phyloP scores from a whole-genome alignment of 2,113 vertebrate genomes.

The Pangasianodon gigas region DNA sequence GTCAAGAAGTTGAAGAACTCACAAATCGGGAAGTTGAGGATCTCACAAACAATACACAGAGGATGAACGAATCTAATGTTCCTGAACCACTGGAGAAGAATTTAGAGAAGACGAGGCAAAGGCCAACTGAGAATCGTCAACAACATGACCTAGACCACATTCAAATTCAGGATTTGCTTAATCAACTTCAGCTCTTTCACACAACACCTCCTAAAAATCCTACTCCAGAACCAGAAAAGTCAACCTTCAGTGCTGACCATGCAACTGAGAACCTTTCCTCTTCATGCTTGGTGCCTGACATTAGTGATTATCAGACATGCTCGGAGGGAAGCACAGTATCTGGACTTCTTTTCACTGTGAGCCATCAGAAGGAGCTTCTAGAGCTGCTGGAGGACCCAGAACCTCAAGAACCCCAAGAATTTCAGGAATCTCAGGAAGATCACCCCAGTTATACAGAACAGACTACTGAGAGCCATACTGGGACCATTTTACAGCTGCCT shows the following conservation, averaged over 20 bases:
- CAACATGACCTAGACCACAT: constrained; percentile 69
- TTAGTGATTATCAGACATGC: constrained; percentile 4
- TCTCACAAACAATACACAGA: neutral
- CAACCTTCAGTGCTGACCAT: no score
- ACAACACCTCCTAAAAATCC: constrained; percentile 16
- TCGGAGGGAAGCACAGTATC: constrained; percentile 57
- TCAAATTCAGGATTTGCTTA: constrained; percentile 75
- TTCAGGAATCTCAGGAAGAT: neutral
- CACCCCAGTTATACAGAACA: neutral
- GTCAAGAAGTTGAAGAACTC: neutral
- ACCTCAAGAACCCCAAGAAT: constrained; percentile 21
- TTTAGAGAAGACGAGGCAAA: constrained; percentile 12
- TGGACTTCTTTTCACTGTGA: constrained; percentile 81
- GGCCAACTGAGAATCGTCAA: neutral
- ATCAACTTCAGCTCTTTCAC: constrained; percentile 73
- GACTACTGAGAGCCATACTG: constrained; percentile 15
- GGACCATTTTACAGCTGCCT: neutral
- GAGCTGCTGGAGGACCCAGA: constrained; percentile 77
- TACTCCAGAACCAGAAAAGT: neutral
- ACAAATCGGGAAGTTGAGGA: neutral
- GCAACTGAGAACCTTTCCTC: rapidly evolving
- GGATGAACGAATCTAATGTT: neutral
- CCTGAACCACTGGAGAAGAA: constrained; percentile 11
- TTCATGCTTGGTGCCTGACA: constrained; percentile 53
- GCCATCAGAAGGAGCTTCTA: constrained; percentile 76